Base-by-base conservation (phyloP, 1,140 invertebrate genomes). In the Diorhabda sublineata region DNA sequence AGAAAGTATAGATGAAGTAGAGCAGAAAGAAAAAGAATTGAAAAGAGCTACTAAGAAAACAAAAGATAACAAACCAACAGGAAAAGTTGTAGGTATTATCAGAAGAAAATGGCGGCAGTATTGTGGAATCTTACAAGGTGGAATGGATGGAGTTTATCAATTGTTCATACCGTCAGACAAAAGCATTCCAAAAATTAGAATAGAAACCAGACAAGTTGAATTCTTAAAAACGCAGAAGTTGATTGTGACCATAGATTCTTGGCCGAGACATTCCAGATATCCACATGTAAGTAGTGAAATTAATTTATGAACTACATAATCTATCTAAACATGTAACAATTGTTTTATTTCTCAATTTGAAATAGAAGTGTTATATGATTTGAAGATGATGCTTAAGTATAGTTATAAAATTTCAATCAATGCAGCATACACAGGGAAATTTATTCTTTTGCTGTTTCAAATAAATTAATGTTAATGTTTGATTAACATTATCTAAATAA, bases 61-160 rank as follows among this genome's bases (percentile, higher is more conserved):
- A 71, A 72, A 74, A 61, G 81, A 89, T 72, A 84, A 82, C 65
- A 88, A 85, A 77, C 94, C 93, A 26, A 98, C 93, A 4, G 97
- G 93, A 1, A 86, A 87, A 78, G 89, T 99, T 69, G 96, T 99
- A 61, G 97, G 95, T 11, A 97, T 99, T 71, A 94, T 99, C 60
- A 89, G 92, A 70, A 86, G 98, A 71, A 99, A 98, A 80, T 99
- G 97, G 96, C 84, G 96, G 45, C 94, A 96, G 74, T 97, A 96
- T 81, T 99, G 97, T 85, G 98, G 98, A 44, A 96, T 98, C 74
- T 82, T 99, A 61, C 88, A 88, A 41, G 93, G 89, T 80, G 84
- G 88, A 7, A 83, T 95, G 9, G 90, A 91, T 84, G 83, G 86
- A 0, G 83, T 86, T 2, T 85, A 88, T 60, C 94, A 97, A 79